These are phyloP conservation scores for Cheirogaleus medius DNA, from an alignment of 2,113 vertebrate genomes.

Conservation along the genomic window DNA sequence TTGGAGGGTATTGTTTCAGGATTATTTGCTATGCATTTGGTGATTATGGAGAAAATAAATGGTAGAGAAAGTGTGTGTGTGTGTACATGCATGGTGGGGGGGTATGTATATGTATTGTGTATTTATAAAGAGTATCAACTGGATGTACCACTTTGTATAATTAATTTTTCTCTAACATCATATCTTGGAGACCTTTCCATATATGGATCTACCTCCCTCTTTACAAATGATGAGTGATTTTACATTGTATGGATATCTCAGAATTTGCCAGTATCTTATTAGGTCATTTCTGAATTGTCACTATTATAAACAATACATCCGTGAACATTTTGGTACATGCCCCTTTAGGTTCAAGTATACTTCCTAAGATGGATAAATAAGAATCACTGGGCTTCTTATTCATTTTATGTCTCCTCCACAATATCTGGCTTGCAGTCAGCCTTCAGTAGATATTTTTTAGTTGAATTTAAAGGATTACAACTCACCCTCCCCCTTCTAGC, in stretches of 20 bases:
- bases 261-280: background rate
- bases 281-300: constrained; percentile 8
- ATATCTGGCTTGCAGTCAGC: background rate
- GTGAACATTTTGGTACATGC: background rate
- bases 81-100: background rate
- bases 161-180: background rate
- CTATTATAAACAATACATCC: background rate
- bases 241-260: background rate
- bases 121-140: background rate
- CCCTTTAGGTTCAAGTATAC: background rate
- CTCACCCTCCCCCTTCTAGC: background rate
- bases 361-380: background rate
- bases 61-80: background rate
- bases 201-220: background rate
- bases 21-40: background rate
- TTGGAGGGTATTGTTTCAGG: background rate
- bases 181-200: background rate
- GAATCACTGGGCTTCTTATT: background rate
- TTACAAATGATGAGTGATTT: constrained; percentile 8
- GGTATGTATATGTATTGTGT: background rate
- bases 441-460: background rate
- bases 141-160: background rate
- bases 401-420: background rate
- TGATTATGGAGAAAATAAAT: background rate
- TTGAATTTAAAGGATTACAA: background rate